A percentile compares a stretch with the other conserved stretches of the same genome.
Conservation (phyloP, 2,113 vertebrate genomes). For the Oncorhynchus clarkii region DNA sequence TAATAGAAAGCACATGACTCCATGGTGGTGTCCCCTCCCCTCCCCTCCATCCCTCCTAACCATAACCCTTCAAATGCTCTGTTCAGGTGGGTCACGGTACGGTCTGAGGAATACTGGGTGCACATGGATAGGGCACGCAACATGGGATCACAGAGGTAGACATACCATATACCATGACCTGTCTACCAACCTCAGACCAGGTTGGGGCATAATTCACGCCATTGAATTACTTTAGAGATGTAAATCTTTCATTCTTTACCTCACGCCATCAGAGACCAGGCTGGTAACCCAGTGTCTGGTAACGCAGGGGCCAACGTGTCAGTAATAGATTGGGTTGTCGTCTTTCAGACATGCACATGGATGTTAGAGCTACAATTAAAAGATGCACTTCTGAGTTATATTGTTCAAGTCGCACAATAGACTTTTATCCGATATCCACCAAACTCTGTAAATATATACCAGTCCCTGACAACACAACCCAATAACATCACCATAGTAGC, state of each 20-base stretch:
- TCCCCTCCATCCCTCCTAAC: not conserved
- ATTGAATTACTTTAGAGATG: no score
- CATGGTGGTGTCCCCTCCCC: not conserved
- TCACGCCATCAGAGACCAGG: not conserved
- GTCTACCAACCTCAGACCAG: not conserved
- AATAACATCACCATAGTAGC: no score
- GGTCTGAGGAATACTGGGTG: not conserved
- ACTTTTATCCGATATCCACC: no score
- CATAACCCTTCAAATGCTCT: not conserved
- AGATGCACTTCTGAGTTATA: no score
- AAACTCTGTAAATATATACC: no score
- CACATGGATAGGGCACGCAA: not conserved
- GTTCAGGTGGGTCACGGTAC: not conserved
- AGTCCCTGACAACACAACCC: no score
- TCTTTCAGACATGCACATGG: no score
- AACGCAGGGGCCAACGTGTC: not conserved
- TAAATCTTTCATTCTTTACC: no score
- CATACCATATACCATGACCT: not conserved
- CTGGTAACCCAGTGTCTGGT: not conserved
- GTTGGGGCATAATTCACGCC: no score
- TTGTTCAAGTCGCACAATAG: no score
- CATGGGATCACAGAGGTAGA: not conserved
- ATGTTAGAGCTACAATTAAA: no score
- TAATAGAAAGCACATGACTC: conserved; percentile 8
- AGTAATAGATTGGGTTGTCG: no score